Base-by-base conservation (phyloP, 1,140 invertebrate species). In the Drosophila azteca region DNA sequence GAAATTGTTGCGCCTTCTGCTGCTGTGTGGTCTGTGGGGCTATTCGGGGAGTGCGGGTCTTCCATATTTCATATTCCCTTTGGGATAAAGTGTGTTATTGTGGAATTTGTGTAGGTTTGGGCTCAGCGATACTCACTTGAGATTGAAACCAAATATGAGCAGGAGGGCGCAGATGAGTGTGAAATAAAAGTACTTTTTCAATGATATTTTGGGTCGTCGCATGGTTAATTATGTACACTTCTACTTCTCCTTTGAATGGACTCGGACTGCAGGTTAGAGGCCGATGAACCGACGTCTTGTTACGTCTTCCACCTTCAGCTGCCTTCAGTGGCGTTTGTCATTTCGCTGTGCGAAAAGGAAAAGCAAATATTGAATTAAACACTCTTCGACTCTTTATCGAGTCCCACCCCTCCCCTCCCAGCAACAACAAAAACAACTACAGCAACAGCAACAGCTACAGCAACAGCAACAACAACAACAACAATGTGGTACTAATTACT, bases 141-240 rank as follows among this genome's bases (percentile, higher is more conserved):
- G 69, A 89, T 88, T 92, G 68, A 91, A 90, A 63, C 89, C 90
- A 60, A 91, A 91, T 58, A 92, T 88, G 41, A 92, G 69, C 24
- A 92, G 62, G 15, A 91, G 61, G 3, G 90, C 89, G 64, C 89
- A 91, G 51, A 91, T 80, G 24, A 91, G 72, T 31, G 87, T 90
- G 48, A 92, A 83, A 54, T 90, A 90, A 68, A 91, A 92, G 74
- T 91, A 92, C 65, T 90, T 90, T 62, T 91, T 92, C 39, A 92
- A 59, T 15, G 91, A 92, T 63, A 92, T 85, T 71, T 92, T 92
- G 20, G 90, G 91, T 49, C 87, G 82, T 72, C 91, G 73, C 91
- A 91, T 90, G 68, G 41, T 84, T 80, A 77, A 55, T 44, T 43
- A 45, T 50, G 13, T 55, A 54, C 44, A 31, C 22, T 39, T 8